Evolutionary conservation across 2,888 invertebrate genomes (phyloP).

Genomic region (Beris morrisii): DNA sequence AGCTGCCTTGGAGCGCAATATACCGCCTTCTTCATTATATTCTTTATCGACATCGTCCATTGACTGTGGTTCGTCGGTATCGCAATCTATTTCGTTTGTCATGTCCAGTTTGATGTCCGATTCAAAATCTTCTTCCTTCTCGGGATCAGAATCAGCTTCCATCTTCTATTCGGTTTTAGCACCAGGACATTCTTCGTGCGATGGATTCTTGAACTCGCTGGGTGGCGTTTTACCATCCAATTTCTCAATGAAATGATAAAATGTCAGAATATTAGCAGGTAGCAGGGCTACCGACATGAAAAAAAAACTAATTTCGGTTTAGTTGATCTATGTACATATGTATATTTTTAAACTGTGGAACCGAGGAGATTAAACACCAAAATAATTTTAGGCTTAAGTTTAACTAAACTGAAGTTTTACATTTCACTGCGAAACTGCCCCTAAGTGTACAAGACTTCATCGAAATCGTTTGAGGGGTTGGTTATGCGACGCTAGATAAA

Average conservation of each 20-base stretch:
- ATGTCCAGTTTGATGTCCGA: slow-evolving; percentile 82
- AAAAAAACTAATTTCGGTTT: too few relatives aligned
- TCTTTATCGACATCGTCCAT: slow-evolving; percentile 72
- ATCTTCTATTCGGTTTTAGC: slow-evolving; percentile 36
- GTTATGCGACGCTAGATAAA: too few relatives aligned
- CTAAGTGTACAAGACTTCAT: too few relatives aligned
- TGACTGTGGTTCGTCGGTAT: slow-evolving; percentile 63
- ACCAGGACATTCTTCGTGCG: slow-evolving; percentile 41
- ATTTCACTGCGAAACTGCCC: too few relatives aligned
- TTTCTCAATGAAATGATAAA: slow-evolving; percentile 74
- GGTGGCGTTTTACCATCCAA: slow-evolving; percentile 71
- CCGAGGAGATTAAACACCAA: too few relatives aligned
- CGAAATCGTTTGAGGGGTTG: too few relatives aligned
- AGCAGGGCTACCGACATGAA: too few relatives aligned
- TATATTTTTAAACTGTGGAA: too few relatives aligned
- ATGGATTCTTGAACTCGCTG: slow-evolving; percentile 56
- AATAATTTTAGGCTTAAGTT: too few relatives aligned
- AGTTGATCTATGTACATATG: too few relatives aligned
- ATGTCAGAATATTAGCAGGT: slow-evolving; percentile 86
- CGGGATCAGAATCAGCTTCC: slow-evolving; percentile 39
- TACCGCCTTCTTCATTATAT: slow-evolving; percentile 76
- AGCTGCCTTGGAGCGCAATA: slow-evolving; percentile 77
- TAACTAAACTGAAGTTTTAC: too few relatives aligned
- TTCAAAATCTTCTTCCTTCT: slow-evolving; percentile 65
- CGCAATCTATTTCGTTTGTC: slow-evolving; percentile 63